Evolutionary conservation across 2,888 invertebrate species (phyloP).

Genomic region (Spilosoma lubricipeda): DNA sequence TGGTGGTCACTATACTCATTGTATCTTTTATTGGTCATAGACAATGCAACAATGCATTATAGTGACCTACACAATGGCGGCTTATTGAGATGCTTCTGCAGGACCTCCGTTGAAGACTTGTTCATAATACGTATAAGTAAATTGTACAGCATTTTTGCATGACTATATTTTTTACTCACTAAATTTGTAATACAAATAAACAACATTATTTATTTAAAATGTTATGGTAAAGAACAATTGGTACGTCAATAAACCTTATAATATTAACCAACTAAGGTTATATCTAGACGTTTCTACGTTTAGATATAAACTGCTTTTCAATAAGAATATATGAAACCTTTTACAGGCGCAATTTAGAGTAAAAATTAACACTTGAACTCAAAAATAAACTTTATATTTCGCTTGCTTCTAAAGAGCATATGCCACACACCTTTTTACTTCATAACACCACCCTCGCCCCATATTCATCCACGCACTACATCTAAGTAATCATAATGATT

Average conservation of each 20-base stretch:
- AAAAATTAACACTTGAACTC: neutral
- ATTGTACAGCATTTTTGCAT: too few relatives aligned
- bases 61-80: too few relatives aligned
- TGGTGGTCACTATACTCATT: too few relatives aligned
- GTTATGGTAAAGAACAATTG: neutral
- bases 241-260: too few relatives aligned
- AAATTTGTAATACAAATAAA: too few relatives aligned
- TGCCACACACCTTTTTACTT: conserved; percentile 9
- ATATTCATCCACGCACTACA: conserved; percentile 27
- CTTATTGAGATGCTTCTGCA: too few relatives aligned
- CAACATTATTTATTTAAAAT: neutral
- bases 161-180: too few relatives aligned
- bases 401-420: neutral
- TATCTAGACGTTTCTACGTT: neutral
- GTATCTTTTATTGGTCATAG: too few relatives aligned
- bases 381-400: neutral
- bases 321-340: neutral
- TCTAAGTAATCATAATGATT: conserved; percentile 29
- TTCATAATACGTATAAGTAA: too few relatives aligned
- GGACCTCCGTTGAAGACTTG: too few relatives aligned
- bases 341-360: neutral
- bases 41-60: too few relatives aligned
- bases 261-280: neutral
- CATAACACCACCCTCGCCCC: conserved; percentile 11
- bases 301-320: too few relatives aligned